A percentile compares a stretch with the other conserved stretches of the same genome.
These are phyloP conservation scores for Ectobius pallidus DNA, from an alignment of 2,888 invertebrate species.

Conservation along the genomic window DNA sequence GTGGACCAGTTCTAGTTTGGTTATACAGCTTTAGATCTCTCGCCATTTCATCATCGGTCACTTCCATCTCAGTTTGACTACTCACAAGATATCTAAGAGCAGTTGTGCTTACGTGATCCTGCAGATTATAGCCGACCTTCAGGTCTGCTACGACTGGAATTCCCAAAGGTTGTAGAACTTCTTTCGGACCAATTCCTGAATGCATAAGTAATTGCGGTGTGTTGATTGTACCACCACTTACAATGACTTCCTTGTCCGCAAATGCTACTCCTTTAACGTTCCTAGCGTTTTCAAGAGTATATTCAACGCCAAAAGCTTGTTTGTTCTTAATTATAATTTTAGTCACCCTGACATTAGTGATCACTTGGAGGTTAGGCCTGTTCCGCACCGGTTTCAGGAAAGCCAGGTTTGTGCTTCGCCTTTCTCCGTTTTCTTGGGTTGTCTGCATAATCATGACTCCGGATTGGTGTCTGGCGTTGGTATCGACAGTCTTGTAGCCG, in stretches of 20 bases:
- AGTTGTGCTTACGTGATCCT: conserved; percentile 50
- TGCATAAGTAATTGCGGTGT: conserved; percentile 60
- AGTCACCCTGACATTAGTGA: conserved; percentile 5
- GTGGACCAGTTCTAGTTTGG: background rate
- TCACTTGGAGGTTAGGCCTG: conserved; percentile 14
- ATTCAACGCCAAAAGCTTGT: background rate
- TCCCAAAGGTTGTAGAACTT: background rate
- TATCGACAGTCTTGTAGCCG: background rate
- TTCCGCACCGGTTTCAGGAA: background rate
- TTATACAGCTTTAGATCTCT: background rate
- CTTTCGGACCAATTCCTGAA: conserved; percentile 49
- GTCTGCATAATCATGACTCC: background rate
- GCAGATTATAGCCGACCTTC: conserved; percentile 69
- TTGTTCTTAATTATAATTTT: background rate
- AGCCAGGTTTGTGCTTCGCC: background rate
- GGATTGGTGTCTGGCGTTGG: background rate
- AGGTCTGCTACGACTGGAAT: conserved; percentile 52
- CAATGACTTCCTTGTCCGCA: conserved; percentile 15
- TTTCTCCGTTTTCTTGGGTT: background rate
- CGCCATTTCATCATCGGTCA: background rate
- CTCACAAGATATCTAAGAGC: background rate
- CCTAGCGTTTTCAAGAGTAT: background rate
- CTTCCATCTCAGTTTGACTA: background rate
- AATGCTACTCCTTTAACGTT: background rate
- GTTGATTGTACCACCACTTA: background rate